phyloP scores from a whole-genome alignment of 2,797 vertebrate species.

The Poecilia picta region DNA sequence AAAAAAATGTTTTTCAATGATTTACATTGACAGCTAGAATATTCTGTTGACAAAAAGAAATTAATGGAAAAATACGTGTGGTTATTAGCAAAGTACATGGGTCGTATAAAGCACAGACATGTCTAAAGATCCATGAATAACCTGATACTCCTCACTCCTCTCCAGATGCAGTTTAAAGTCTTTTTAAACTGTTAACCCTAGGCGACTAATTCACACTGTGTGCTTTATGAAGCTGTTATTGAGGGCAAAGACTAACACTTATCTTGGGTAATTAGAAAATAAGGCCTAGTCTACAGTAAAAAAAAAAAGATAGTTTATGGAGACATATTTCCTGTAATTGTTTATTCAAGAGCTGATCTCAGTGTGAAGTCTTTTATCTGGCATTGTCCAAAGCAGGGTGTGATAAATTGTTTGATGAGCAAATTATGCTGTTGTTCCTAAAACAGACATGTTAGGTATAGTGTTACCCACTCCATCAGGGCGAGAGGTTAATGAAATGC shows the following conservation, averaged over 20 bases:
- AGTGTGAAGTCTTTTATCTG: conserved; percentile 38
- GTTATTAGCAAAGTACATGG: conserved; percentile 19
- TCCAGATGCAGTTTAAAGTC: conserved; percentile 31
- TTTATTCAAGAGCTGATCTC: conserved; percentile 77
- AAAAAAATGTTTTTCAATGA: conserved; percentile 62
- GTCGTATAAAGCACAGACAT: conserved; percentile 16
- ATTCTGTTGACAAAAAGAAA: conserved; percentile 26
- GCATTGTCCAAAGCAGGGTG: conserved; percentile 69
- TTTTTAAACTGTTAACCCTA: conserved; percentile 40
- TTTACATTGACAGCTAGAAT: conserved; percentile 53
- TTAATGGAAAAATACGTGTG: not conserved
- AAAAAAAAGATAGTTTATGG: conserved; percentile 91
- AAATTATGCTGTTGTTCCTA: conserved; percentile 95
- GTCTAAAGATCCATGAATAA: conserved; percentile 21
- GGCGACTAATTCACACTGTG: conserved; percentile 30
- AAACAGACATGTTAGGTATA: conserved; percentile 97
- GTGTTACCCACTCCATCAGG: conserved; percentile 81
- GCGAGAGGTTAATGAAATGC: conserved; percentile 99
- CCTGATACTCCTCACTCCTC: conserved; percentile 20
- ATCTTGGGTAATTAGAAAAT: conserved; percentile 91
- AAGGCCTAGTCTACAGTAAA: conserved; percentile 90
- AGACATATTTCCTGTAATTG: conserved; percentile 88
- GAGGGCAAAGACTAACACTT: conserved; percentile 91
- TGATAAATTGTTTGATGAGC: conserved; percentile 95
- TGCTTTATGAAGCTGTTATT: conserved; percentile 82